Conservation (phyloP, 1,140 invertebrate species). For the Eumaeus atala region DNA sequence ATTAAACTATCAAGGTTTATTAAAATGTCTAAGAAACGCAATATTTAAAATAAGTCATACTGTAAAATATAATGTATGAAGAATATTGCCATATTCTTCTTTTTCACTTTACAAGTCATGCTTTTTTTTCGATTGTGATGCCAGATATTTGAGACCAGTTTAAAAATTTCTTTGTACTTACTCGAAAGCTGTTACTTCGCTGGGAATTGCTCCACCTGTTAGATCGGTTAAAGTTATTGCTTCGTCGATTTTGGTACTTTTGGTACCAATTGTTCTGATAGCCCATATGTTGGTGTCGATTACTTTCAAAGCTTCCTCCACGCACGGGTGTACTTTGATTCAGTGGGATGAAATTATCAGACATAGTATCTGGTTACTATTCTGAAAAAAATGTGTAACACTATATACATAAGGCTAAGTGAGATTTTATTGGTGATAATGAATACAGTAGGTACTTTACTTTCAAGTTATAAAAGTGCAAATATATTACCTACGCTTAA, state of each 20-base stretch:
- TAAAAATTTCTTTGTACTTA: slow-evolving; percentile 19
- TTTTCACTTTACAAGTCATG: slow-evolving; percentile 10
- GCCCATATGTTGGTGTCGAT: slow-evolving; percentile 27
- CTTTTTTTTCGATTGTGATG: too few relatives aligned
- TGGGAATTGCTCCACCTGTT: slow-evolving; percentile 43
- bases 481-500: too few relatives aligned
- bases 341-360: slow-evolving; percentile 59
- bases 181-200: slow-evolving; percentile 45
- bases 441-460: too few relatives aligned
- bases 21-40: too few relatives aligned
- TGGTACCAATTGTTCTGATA: slow-evolving; percentile 38
- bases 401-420: too few relatives aligned
- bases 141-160: too few relatives aligned
- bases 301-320: slow-evolving; percentile 36
- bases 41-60: too few relatives aligned
- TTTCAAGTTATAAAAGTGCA: too few relatives aligned
- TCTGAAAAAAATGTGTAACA: background rate
- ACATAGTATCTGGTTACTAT: slow-evolving; percentile 32
- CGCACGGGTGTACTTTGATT: slow-evolving; percentile 60
- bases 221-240: slow-evolving; percentile 33
- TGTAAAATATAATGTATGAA: too few relatives aligned
- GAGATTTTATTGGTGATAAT: too few relatives aligned
- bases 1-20: too few relatives aligned
- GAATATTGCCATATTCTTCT: too few relatives aligned
- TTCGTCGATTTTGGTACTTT: slow-evolving; percentile 29